Base-by-base conservation (phyloP, 2,888 invertebrate genomes). In the Tineola bisselliella region DNA sequence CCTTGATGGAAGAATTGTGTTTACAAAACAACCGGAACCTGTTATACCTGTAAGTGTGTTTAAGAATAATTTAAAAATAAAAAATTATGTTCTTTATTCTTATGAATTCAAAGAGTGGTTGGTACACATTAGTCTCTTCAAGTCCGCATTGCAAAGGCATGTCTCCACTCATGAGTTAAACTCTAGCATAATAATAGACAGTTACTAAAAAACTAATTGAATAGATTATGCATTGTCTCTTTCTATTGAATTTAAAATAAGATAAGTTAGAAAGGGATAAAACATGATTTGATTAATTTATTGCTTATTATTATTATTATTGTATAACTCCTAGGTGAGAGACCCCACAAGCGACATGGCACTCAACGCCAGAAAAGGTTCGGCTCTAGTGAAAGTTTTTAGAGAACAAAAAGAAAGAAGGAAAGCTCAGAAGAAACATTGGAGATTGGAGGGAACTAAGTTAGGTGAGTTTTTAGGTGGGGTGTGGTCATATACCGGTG, bases 291-390 rank as follows among this genome's bases (percentile, higher is more conserved):
- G n/a, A n/a, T n/a, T n/a, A n/a, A n/a, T n/a, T n/a, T 44, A 8
- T 44, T 5, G 61, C 56, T 57, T 43, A 43, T n/a, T n/a, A 25
- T 62, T 17, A 10, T 48, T 61, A 31, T 10, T 58, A 43, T 15
- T 30, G 18, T 25, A 25, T 25, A 2, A 25, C 6, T 25, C 6
- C 2, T 88, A 88, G 88, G 87, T 90, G 70, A 91, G 92, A 76
- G 99, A 99, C 81, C 95, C 98, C 0, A 98, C 98, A 1, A 95
- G 96, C 0, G 99, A 99, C 71, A 97, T 99, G 97, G 99, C 99
- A 0, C 87, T 98, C 57, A 93, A 97, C 61, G 94, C 99, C 0
- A 90, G 98, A 3, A 99, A 98, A 80, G 99, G 99, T 0, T 96
- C 96, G 0, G 92, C 93, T 1, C 86, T 96, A 4, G 99, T 99